A percentile compares a stretch with the other conserved stretches of the same genome.
Conservation (phyloP, 2,797 vertebrate species). For the Dipus sagitta region DNA sequence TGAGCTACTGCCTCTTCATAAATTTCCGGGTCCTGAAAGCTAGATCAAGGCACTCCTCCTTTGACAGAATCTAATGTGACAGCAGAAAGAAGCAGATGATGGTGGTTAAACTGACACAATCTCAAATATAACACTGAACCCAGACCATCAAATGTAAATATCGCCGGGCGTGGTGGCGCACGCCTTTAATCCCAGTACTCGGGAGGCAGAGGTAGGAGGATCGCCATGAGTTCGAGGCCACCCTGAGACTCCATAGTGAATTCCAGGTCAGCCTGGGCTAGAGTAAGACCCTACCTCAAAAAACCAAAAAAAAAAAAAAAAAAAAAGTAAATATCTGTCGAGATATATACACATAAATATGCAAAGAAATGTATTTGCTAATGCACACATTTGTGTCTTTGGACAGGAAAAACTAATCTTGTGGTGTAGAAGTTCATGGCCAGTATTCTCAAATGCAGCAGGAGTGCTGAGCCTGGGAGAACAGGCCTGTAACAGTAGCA, state of each 20-base stretch:
- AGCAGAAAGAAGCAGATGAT: neutral
- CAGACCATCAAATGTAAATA: neutral
- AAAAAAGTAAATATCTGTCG: neutral
- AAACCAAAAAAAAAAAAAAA: too few species aligned
- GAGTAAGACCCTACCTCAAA: too few species aligned
- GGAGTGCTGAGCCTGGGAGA: neutral
- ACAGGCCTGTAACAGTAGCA: neutral
- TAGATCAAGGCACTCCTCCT: neutral
- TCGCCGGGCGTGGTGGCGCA: too few species aligned
- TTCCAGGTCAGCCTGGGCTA: too few species aligned
- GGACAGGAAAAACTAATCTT: neutral
- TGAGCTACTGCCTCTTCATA: neutral
- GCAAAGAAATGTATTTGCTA: neutral
- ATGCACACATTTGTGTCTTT: neutral
- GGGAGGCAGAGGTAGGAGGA: too few species aligned
- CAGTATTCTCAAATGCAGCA: neutral
- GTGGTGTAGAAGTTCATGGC: neutral
- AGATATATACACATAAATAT: neutral
- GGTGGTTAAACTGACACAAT: neutral
- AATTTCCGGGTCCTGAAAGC: constrained; percentile 21
- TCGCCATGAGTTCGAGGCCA: too few species aligned
- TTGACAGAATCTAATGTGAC: neutral
- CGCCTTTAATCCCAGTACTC: too few species aligned
- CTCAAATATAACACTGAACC: neutral
- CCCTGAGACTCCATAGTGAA: too few species aligned